Conservation (phyloP, 2,797 vertebrate species). For the Fistularia commersonii region DNA sequence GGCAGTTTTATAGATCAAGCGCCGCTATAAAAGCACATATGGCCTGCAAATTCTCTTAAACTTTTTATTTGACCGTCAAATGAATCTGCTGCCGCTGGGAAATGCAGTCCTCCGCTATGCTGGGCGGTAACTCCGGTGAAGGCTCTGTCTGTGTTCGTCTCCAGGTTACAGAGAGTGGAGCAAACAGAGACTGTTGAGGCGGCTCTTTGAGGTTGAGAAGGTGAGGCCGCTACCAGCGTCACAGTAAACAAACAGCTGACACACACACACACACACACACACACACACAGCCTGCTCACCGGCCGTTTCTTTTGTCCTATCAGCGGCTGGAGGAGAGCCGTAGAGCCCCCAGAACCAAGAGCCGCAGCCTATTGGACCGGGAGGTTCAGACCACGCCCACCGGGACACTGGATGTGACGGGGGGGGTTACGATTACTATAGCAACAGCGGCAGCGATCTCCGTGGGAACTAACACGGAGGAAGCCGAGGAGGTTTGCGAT, state of each 20-base stretch:
- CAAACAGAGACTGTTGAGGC: slow-evolving; percentile 83
- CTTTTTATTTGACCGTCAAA: no score
- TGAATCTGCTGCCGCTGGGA: no score
- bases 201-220: slow-evolving; percentile 82
- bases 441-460: slow-evolving; percentile 51
- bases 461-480: slow-evolving; percentile 45
- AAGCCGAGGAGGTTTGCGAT: slow-evolving; percentile 53
- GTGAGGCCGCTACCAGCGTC: slow-evolving; percentile 63
- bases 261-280: background rate
- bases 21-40: no score
- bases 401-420: slow-evolving; percentile 4
- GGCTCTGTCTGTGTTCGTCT: slow-evolving; percentile 22
- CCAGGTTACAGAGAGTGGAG: slow-evolving; percentile 89
- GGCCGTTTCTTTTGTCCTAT: slow-evolving; percentile 13
- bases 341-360: slow-evolving; percentile 35
- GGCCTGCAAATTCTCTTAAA: no score
- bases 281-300: background rate
- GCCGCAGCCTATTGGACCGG: slow-evolving; percentile 44
- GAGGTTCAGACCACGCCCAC: slow-evolving; percentile 34
- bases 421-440: slow-evolving; percentile 25
- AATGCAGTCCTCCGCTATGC: background rate
- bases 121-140: background rate
- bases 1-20: no score
- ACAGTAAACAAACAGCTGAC: background rate
- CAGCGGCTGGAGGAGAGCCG: slow-evolving; percentile 61